These are phyloP conservation scores for Glossosoma conforme DNA, from an alignment of 1,140 invertebrate genomes.

Conservation along the genomic window DNA sequence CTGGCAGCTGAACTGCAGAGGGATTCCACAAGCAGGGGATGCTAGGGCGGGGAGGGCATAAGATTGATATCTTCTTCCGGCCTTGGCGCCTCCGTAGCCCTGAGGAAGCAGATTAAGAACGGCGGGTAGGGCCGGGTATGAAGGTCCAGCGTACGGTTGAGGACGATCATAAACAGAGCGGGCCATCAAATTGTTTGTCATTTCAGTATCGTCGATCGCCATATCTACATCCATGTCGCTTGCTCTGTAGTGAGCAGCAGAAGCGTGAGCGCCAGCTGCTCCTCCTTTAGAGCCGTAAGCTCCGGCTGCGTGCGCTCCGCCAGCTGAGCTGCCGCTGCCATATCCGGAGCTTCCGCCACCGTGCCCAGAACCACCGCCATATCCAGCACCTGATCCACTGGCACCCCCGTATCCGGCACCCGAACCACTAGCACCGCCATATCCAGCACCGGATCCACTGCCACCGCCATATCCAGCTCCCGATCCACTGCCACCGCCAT, in stretches of 20 bases:
- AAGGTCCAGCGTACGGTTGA: constrained; percentile 4
- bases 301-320: constrained; percentile 1
- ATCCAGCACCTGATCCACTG: constrained; percentile 3
- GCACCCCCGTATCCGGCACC: background rate
- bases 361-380: background rate
- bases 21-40: constrained; percentile 16
- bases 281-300: background rate
- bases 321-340: constrained; percentile 3
- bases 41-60: background rate
- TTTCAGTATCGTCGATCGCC: constrained; percentile 2
- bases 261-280: constrained; percentile 1
- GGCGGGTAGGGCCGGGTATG: constrained; percentile 12
- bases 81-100: background rate
- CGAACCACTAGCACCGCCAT: background rate
- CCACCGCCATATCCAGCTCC: constrained; percentile 16
- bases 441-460: constrained; percentile 5
- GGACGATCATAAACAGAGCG: constrained; percentile 19
- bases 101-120: constrained; percentile 9
- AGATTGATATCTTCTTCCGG: background rate
- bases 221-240: constrained; percentile 5
- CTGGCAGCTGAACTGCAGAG: constrained; percentile 19
- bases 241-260: constrained; percentile 18
- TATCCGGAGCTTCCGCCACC: background rate
- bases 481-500: background rate
- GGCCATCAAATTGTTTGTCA: background rate